phyloP scores from a whole-genome alignment of 2,797 vertebrate genomes.

The Xenops minutus region DNA sequence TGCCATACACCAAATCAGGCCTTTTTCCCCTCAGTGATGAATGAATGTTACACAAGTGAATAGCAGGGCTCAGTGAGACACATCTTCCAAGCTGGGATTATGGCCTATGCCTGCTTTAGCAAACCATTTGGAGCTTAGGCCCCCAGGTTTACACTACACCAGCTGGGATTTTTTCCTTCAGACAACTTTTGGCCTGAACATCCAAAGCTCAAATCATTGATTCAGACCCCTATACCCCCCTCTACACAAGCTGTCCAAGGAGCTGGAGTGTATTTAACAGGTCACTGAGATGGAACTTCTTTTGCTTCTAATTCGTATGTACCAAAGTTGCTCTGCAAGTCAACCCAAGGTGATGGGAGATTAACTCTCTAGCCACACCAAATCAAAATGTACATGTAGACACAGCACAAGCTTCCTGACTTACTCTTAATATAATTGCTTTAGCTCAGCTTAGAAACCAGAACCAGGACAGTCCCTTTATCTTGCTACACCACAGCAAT shows the following conservation, averaged over 20 bases:
- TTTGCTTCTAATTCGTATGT: not conserved
- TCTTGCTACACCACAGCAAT: not conserved
- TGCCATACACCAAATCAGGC: not conserved
- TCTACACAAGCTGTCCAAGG: not conserved
- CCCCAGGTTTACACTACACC: not conserved
- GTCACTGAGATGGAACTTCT: not conserved
- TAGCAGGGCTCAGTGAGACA: not conserved
- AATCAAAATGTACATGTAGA: not conserved
- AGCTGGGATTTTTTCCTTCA: not conserved
- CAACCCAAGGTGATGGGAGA: not conserved
- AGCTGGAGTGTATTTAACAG: not conserved
- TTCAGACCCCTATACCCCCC: not conserved
- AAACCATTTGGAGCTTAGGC: not conserved
- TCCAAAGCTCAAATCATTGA: not conserved
- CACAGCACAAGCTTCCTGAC: not conserved
- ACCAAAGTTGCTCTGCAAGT: not conserved
- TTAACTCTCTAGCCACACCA: not conserved
- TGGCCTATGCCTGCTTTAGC: not conserved
- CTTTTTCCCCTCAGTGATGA: not conserved
- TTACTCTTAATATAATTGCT: not conserved
- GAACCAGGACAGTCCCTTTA: not conserved
- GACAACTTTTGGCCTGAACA: not conserved
- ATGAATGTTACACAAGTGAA: not conserved
- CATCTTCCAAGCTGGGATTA: not conserved
- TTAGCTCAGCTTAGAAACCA: not conserved